A percentile compares a stretch with the other conserved stretches of the same genome.
Conservation (phyloP, 2,113 vertebrate species). For the Megaceryle torquata region DNA sequence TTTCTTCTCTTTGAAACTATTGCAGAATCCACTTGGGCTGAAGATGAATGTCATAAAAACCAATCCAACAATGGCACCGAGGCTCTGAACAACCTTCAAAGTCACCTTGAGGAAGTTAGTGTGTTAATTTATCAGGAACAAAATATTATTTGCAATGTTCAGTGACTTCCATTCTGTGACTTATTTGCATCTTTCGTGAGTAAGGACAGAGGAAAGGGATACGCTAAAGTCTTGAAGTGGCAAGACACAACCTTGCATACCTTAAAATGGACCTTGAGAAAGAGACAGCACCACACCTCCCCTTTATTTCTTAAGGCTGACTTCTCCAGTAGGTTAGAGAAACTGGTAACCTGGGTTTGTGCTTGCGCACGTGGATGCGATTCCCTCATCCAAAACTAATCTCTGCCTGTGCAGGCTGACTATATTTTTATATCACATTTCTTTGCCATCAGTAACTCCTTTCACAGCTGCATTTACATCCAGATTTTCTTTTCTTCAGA, state of each 20-base stretch:
- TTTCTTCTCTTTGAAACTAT: not conserved
- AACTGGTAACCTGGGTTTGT: fast-evolving
- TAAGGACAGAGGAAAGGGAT: not conserved
- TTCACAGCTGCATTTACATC: conserved; percentile 12
- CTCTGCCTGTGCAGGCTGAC: not conserved
- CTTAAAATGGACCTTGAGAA: not conserved
- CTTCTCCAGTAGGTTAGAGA: not conserved
- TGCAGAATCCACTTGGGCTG: not conserved
- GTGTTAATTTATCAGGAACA: conserved; percentile 47
- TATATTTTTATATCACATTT: not conserved
- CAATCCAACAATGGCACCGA: conserved; percentile 30
- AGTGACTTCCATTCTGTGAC: not conserved
- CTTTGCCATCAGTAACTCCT: not conserved
- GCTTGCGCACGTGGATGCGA: fast-evolving
- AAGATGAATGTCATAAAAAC: not conserved
- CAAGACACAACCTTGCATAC: not conserved
- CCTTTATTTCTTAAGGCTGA: not conserved
- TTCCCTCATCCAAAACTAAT: not conserved
- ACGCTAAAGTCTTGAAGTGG: not conserved
- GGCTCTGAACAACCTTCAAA: conserved; percentile 56
- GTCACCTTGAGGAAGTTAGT: conserved; percentile 18
- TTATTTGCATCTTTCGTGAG: not conserved
- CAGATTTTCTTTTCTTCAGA: not conserved
- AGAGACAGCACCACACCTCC: fast-evolving
- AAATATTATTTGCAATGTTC: conserved; percentile 7